phyloP scores from a whole-genome alignment of 2,797 vertebrate genomes.

The Alcedo atthis region DNA sequence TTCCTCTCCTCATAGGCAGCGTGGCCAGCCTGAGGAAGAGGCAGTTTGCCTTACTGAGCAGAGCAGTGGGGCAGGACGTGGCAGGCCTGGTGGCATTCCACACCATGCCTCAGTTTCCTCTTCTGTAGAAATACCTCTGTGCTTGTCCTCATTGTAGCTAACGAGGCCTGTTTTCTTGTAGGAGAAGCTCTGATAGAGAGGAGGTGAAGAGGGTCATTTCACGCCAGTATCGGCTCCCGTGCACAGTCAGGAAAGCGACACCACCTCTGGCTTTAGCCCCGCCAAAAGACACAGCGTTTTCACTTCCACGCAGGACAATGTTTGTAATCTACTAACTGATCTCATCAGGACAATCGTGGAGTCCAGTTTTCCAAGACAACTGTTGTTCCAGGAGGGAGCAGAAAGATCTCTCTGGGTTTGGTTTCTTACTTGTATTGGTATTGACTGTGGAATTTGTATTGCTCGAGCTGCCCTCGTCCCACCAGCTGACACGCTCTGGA shows the following conservation, averaged over 20 bases:
- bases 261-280: constrained; percentile 50
- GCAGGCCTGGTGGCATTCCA: neutral
- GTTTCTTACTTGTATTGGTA: constrained; percentile 44
- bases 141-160: neutral
- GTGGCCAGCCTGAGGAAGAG: neutral
- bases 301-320: constrained; percentile 66
- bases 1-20: neutral
- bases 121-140: neutral
- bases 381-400: constrained; percentile 24
- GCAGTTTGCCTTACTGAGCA: neutral
- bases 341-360: constrained; percentile 63
- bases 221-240: constrained; percentile 27
- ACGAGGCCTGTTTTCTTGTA: constrained; percentile 40
- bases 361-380: constrained; percentile 25
- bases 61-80: neutral
- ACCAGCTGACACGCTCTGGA: neutral
- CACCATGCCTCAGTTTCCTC: neutral
- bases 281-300: constrained; percentile 71
- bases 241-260: constrained; percentile 11
- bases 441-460: constrained; percentile 45
- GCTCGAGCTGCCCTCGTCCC: constrained; percentile 6
- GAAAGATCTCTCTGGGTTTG: constrained; percentile 38
- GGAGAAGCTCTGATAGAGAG: constrained; percentile 81
- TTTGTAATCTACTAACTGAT: constrained; percentile 60
- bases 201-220: constrained; percentile 42